Evolutionary conservation across 2,797 vertebrate species (phyloP), one percentile per base, ranked within the genome.

Genomic region (Sciaenops ocellatus): DNA sequence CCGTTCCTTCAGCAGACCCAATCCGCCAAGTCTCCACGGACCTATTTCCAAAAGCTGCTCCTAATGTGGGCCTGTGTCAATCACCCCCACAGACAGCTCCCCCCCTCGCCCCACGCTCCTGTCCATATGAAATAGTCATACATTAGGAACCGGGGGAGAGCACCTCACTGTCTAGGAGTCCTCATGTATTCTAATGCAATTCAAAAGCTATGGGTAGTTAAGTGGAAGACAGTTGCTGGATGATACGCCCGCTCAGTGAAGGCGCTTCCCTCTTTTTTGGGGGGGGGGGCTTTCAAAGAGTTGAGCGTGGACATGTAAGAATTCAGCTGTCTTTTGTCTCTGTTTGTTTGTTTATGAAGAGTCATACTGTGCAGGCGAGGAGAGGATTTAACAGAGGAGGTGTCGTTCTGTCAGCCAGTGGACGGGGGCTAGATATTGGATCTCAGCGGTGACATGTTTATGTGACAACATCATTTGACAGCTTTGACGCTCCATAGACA

Each of bases 81-180:
- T 97, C 97, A 97, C 95, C 95, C 95, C 96, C 95, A 95, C 95
- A 96, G 95, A 97, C 97, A 96, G 96, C 94, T 95, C 95, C 95
- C 95, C 34, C 42, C 95, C 95, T 90, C 93, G 81, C 61, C 70
- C 50, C 82, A 48, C 62, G 41, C 77, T 63, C 87, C 91, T 79
- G 97, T 90, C 91, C 97, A 98, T 98, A 97, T 98, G 96, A 98
- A 97, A 97, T 97, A 97, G 97, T 98, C 97, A 97, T 97, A 97
- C 96, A 97, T 98, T 97, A 97, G 96, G 96, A 97, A 96, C 94
- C 96, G 95, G 95, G 92, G 91, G 91, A 88, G 85, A 79, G 83
- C 81, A 88, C 90, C 85, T 85, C 64, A 20, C 90, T 73, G 86
- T 87, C 85, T 74, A 54, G 48, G 71, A 87, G 87, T 90, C 87